Evolutionary conservation across 23 tunicate genomes (phyloP).

Genomic region (Botrylloides violaceus): DNA sequence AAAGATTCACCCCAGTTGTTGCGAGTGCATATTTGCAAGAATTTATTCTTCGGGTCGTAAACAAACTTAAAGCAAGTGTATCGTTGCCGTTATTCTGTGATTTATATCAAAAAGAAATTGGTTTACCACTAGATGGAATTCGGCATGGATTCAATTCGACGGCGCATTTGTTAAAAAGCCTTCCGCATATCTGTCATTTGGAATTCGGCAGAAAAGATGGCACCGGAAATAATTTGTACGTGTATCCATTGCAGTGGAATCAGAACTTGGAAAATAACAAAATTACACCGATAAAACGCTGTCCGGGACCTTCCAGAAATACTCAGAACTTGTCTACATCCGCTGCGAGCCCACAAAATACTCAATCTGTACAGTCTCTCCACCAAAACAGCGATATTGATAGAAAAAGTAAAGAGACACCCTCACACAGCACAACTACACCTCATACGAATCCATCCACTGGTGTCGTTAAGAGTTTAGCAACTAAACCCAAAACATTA

Average conservation of each 20-base stretch:
- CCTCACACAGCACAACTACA: not conserved
- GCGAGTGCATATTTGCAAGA: constrained; percentile 29
- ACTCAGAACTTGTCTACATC: not conserved
- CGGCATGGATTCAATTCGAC: not conserved
- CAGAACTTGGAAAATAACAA: too few species aligned
- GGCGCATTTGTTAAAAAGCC: constrained; percentile 12
- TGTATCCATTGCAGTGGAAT: constrained; percentile 29
- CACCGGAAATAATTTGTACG: constrained; percentile 41
- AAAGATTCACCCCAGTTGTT: not conserved
- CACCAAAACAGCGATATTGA: not conserved
- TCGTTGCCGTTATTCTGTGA: constrained; percentile 36
- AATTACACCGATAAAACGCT: too few species aligned
- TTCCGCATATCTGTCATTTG: constrained; percentile 49
- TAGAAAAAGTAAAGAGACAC: not conserved
- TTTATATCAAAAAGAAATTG: constrained; percentile 42
- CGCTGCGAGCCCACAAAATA: not conserved
- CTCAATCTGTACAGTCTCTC: not conserved
- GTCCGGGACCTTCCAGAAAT: not conserved
- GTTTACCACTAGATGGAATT: constrained; percentile 12
- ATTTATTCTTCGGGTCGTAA: constrained; percentile 30
- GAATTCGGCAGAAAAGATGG: constrained; percentile 58
- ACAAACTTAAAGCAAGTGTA: constrained; percentile 33
- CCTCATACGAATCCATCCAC: not conserved
- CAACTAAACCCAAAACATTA: not conserved
- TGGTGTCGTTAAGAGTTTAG: not conserved